These are phyloP conservation scores for Phrynosoma platyrhinos DNA, from an alignment of 2,113 vertebrate genomes.

Conservation along the genomic window DNA sequence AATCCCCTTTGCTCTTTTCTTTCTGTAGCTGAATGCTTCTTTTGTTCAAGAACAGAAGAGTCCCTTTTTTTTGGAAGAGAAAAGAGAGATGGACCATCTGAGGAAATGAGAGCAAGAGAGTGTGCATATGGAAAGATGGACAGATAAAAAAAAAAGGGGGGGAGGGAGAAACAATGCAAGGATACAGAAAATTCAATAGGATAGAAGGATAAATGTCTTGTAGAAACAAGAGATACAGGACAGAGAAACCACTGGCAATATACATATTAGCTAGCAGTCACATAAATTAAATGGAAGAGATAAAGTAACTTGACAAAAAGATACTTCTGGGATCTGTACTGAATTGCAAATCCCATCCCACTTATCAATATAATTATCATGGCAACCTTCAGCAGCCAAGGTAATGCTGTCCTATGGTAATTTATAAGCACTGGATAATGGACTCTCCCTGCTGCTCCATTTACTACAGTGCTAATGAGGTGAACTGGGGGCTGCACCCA, in stretches of 20 bases:
- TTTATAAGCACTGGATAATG: conserved; percentile 22
- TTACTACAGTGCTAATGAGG: conserved; percentile 14
- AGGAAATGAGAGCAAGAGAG: neutral
- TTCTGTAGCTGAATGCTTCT: neutral
- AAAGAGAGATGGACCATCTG: neutral
- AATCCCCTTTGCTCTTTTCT: neutral
- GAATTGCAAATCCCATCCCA: conserved; percentile 45
- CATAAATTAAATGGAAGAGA: conserved; percentile 23
- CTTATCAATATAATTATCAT: conserved; percentile 55
- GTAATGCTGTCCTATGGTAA: conserved; percentile 31
- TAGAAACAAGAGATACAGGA: neutral
- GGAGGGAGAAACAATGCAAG: neutral
- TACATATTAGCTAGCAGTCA: conserved; percentile 29
- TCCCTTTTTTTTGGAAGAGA: conserved; percentile 3
- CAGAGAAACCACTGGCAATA: neutral
- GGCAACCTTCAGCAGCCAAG: neutral
- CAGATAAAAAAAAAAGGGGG: neutral
- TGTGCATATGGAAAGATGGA: neutral
- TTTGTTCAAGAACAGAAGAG: neutral
- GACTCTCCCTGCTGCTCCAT: neutral
- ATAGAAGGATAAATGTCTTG: neutral
- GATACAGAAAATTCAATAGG: conserved; percentile 6
- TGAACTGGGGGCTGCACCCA: neutral
- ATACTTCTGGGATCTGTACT: conserved; percentile 24
- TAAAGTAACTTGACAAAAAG: conserved; percentile 36